Base-by-base conservation (phyloP, 2,888 invertebrate species). In the Periphyllus acericola region DNA sequence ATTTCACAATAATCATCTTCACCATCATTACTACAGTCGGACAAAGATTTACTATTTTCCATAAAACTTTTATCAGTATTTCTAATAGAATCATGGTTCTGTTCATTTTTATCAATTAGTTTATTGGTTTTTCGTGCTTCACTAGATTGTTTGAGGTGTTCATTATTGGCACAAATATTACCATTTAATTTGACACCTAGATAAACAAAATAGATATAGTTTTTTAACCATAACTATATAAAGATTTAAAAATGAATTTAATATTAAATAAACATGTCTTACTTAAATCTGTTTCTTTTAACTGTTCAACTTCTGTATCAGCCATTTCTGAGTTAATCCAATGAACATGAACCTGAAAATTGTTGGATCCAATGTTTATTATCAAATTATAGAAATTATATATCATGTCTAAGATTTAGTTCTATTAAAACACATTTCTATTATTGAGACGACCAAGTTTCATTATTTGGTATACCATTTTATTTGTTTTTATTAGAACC, bases 1-100 rank as follows among this genome's bases (percentile, higher is more conserved):
- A 90, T 91, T 66, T 90, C 90, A 89, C 91, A 91, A 34, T 68
- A 84, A 78, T 46, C 84, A n/a, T 90, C 90, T 29, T 90, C 90
- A 55, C 90, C 89, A 83, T 91, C 91, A 83, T 90, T 90, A 86
- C 90, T 90, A 78, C 89, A 90, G 90, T 89, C 90, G 90, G 88
- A 90, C 46, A 80, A 79, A 74, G 71, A 72, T 82, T 79, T 82
- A 72, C 36, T 90, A 89, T 36, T 89, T 89, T 66, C 89, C 89
- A 72, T 79, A 79, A 14, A 78, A 84, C 66, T 90, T 89, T 89
- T 89, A 90, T 82, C 91, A 91, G 32, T 90, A 90, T 88, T 91
- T 91, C 46, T 90, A 91, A 78, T 89, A 89, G 89, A 89, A 89
- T 74, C 89, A 87, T 88, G 87, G 82, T 89, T 90, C 89, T 90